Evolutionary conservation across 2,888 invertebrate species (phyloP), one percentile per base, ranked within the genome.

Genomic region (Argynnis bischoffii): DNA sequence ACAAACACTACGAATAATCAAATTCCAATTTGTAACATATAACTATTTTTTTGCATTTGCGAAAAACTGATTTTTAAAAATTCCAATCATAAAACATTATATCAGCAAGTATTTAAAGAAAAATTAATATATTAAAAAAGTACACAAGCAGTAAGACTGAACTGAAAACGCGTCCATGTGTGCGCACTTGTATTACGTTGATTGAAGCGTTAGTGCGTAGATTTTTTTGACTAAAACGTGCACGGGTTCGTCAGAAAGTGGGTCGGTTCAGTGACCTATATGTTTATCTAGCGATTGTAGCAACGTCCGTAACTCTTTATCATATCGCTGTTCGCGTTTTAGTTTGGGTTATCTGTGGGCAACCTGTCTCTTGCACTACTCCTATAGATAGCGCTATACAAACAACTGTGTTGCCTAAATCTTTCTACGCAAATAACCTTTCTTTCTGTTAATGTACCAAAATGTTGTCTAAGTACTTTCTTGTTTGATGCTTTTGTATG

Each of bases 221-320:
- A 76, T 71, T 87, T 89, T 41, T 90, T 89, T 88, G 81, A 83
- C 81, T 81, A 85, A 89, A 87, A 81, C 85, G 79, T 85, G 84
- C 86, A 85, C 84, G 76, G 75, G 75, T 77, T 73, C 72, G 74
- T 79, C 77, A 77, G 80, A 87, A 92, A 89, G 89, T 92, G 79
- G 92, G 92, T 91, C 92, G 90, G 92, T 92, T 92, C 92, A 92
- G 84, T 89, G 91, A 90, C 92, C 92, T 83, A 92, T 91, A 89
- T 92, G 92, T 92, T 92, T 92, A 91, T 92, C 92, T 92, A 90
- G 85, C 82, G 86, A 90, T 89, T 88, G 89, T 84, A 82, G 80
- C 78, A 81, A 82, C 84, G 83, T 72, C 76, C 80, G 76, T 80
- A 79, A 81, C 80, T 76, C 77, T 75, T 72, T 89, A 88, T 89